Evolutionary conservation across 2,888 invertebrate genomes (phyloP).

Genomic region (Hydroisotoma schaefferi): DNA sequence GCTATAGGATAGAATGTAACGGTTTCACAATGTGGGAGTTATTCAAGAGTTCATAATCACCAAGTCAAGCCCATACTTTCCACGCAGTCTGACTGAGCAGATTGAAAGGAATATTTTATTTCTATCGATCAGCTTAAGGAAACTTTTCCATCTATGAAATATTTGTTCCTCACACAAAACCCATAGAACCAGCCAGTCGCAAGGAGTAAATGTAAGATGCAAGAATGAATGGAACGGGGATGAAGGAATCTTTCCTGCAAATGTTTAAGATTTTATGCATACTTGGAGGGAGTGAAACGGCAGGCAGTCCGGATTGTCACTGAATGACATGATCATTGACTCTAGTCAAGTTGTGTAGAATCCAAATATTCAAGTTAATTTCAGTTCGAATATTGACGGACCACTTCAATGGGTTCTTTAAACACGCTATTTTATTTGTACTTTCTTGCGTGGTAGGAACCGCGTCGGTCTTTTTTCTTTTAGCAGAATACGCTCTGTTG

Average conservation of each 20-base stretch:
- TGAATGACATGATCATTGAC: too few species aligned
- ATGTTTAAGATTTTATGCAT: slow-evolving; percentile 2
- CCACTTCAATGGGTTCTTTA: slow-evolving; percentile 1
- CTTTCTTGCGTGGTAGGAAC: too few species aligned
- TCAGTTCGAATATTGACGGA: not conserved
- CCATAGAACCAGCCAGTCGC: too few species aligned
- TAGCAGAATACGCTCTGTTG: not conserved
- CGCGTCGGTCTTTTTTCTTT: not conserved
- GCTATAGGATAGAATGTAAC: too few species aligned
- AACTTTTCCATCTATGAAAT: too few species aligned
- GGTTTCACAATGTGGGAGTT: not conserved
- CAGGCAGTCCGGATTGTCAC: not conserved
- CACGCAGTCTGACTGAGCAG: too few species aligned
- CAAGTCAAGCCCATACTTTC: too few species aligned
- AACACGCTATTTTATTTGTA: not conserved
- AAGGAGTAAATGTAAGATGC: too few species aligned
- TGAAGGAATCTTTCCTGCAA: not conserved
- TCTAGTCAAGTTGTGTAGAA: not conserved
- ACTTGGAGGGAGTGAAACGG: not conserved
- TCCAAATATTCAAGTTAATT: not conserved
- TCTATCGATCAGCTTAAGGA: too few species aligned
- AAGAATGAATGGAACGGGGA: too few species aligned
- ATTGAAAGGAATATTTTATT: too few species aligned
- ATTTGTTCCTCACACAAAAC: too few species aligned
- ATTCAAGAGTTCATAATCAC: slow-evolving; percentile 1